phyloP scores from a whole-genome alignment of 2,888 invertebrate species.

The Himalopsyche tibetana region DNA sequence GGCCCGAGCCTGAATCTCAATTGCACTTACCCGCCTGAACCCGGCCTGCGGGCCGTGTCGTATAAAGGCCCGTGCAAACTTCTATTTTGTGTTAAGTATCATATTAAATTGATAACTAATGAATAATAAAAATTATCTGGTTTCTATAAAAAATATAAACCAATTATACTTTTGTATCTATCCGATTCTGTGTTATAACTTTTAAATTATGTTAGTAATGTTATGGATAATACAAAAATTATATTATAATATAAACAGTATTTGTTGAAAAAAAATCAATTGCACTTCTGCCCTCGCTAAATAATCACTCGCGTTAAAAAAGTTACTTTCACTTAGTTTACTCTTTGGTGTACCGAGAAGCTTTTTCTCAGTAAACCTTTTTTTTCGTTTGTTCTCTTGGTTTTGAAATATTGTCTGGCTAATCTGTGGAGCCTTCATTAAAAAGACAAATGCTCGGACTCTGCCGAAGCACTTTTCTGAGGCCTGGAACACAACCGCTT shows the following conservation, averaged over 20 bases:
- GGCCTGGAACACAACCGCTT: slow-evolving; percentile 1
- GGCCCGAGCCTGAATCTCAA: too few species aligned
- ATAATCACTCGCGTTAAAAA: neutral
- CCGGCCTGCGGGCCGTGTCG: too few species aligned
- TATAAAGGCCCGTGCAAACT: too few species aligned
- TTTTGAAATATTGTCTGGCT: slow-evolving; percentile 55
- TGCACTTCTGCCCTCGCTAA: neutral
- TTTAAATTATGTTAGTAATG: too few species aligned
- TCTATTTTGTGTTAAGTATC: too few species aligned
- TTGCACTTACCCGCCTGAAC: too few species aligned
- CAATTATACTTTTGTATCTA: too few species aligned
- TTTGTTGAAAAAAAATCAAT: neutral
- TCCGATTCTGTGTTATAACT: too few species aligned
- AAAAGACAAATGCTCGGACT: slow-evolving; percentile 59
- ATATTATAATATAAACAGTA: neutral
- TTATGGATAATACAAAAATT: too few species aligned
- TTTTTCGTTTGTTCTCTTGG: slow-evolving; percentile 28
- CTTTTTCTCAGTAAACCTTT: slow-evolving; percentile 27
- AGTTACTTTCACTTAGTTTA: slow-evolving; percentile 31
- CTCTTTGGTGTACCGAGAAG: slow-evolving; percentile 13
- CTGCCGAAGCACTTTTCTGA: slow-evolving; percentile 32
- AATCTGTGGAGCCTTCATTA: slow-evolving; percentile 60
- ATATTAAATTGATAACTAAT: too few species aligned
- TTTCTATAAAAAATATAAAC: too few species aligned
- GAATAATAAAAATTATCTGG: too few species aligned